Base-by-base conservation (phyloP, 1,140 invertebrate species). In the Mamestra configurata region DNA sequence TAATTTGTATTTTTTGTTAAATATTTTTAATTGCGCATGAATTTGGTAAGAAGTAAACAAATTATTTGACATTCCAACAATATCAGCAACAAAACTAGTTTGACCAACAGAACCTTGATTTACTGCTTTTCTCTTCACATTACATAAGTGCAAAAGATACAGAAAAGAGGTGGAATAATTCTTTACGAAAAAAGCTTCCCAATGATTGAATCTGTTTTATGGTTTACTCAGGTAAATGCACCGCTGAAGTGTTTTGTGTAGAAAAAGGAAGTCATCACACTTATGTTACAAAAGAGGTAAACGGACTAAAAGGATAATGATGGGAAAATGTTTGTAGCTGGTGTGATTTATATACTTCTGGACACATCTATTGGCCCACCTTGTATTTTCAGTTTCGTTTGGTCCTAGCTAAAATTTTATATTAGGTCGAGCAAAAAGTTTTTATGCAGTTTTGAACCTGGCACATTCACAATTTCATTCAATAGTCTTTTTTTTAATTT, bases 211-310 rank as follows among this genome's bases (percentile, higher is more conserved):
- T 11, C 27, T 55, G 27, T 55, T 72, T 72, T 55, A 72, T 51
- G 70, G 70, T 72, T 35, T 53, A 27, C 46, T 35, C 70, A 72
- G 70, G 70, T 72, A 35, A 24, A 35, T 72, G 64, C 64, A 68
- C 49, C 46, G 15, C 46, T 71, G 40, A 43, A 40, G 24, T 15
- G 24, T n/a, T 72, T 51, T 49, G 22, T 15, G 11, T 11, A 31
- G 18, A 72, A 53, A 66, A 20, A 24, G 70, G 18, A 53, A 72
- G 27, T 72, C 70, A 72, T 72, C 24, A 55, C 27, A 55, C 68
- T 64, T 37, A 51, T 35, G 24, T 13, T 71, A 71, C n/a, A 66
- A 22, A 66, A 11, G 35, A 66, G 18, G 61, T 64, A 40, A 37
- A 64, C 35, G 35, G 18, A 4, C n/a, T 55, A 68, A n/a, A 66